These are phyloP conservation scores for Karalla daura DNA, from an alignment of 2,797 vertebrate genomes.

Conservation along the genomic window DNA sequence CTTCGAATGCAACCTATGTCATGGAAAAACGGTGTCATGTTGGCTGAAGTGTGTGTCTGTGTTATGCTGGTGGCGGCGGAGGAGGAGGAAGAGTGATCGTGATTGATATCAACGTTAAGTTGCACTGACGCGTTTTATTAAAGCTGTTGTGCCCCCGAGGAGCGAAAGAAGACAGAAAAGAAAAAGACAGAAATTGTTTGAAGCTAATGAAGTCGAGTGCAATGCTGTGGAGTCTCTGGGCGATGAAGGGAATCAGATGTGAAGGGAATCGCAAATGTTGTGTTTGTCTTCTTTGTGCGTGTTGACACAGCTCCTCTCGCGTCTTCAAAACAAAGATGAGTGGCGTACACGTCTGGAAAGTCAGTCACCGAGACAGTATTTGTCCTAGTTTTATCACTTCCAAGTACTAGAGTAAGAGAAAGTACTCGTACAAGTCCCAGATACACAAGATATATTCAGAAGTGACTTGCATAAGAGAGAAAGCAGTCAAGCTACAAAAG, in stretches of 20 bases:
- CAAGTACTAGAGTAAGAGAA: too few species aligned
- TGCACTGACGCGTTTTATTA: constrained; percentile 13
- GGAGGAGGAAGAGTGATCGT: constrained; percentile 11
- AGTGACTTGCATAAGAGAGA: too few species aligned
- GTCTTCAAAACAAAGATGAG: constrained; percentile 1
- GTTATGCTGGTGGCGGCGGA: neutral
- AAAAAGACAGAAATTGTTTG: constrained; percentile 10
- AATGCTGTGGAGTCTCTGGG: neutral
- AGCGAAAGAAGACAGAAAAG: neutral
- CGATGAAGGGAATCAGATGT: constrained; percentile 2
- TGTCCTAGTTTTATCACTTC: too few species aligned
- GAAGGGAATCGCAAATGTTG: neutral
- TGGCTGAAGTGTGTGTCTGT: constrained; percentile 5
- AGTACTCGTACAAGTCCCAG: too few species aligned
- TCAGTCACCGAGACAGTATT: too few species aligned
- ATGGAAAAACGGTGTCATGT: constrained; percentile 53
- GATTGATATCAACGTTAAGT: constrained; percentile 20
- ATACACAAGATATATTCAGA: too few species aligned
- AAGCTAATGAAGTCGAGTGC: constrained; percentile 19
- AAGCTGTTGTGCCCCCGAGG: constrained; percentile 6
- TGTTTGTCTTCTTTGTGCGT: constrained; percentile 12
- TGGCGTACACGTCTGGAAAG: neutral
- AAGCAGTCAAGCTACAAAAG: too few species aligned
- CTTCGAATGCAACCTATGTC: constrained; percentile 40
- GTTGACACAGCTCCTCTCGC: neutral